These are phyloP conservation scores for Eilema depressum DNA, from an alignment of 2,888 invertebrate species.

Conservation along the genomic window DNA sequence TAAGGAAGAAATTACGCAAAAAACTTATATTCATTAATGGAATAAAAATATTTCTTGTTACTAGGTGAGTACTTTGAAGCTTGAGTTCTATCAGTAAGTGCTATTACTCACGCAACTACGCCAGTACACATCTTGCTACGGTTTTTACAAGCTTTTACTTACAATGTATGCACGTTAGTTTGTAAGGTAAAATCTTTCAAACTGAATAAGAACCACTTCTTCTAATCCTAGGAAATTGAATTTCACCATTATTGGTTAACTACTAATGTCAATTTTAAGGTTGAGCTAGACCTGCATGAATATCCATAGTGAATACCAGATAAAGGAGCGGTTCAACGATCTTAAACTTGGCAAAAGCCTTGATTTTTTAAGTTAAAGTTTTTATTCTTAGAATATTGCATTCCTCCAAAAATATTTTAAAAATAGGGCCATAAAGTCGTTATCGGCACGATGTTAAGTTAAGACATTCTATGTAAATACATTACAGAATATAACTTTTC, in stretches of 20 bases:
- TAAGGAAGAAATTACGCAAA: not conserved
- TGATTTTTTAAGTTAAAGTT: no score
- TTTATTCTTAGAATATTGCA: not conserved
- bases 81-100: not conserved
- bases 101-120: not conserved
- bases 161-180: not conserved
- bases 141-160: not conserved
- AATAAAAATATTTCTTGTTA: constrained; percentile 5
- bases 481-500: no score
- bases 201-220: not conserved
- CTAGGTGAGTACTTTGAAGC: not conserved
- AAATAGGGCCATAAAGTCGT: not conserved
- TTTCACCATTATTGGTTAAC: not conserved
- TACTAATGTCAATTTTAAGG: no score
- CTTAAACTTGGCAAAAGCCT: not conserved
- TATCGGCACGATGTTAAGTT: no score
- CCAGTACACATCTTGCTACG: not conserved
- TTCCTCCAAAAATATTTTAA: not conserved
- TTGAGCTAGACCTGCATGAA: not conserved
- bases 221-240: not conserved
- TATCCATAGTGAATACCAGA: not conserved
- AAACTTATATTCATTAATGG: constrained; percentile 26
- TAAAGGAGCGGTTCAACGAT: not conserved
- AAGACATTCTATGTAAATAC: no score
- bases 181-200: not conserved